These are phyloP conservation scores for Tipula unca DNA, from an alignment of 2,888 invertebrate genomes.

Conservation along the genomic window DNA sequence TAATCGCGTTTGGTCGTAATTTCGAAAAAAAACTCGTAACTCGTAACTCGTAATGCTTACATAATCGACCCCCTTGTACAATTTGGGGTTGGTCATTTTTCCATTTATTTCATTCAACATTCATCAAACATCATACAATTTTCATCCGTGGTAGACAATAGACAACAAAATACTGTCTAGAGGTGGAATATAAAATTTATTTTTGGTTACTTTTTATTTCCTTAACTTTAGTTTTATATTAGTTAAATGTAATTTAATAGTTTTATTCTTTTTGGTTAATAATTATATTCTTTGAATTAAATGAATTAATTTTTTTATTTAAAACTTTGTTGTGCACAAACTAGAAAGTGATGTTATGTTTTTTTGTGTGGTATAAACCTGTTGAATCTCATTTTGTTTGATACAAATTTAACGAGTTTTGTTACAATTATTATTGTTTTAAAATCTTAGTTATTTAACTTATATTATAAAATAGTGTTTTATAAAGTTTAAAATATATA, in stretches of 20 bases:
- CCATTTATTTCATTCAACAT: too few species aligned
- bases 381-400: not conserved
- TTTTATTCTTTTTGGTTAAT: not conserved
- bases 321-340: not conserved
- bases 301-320: not conserved
- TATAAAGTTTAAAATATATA: not conserved
- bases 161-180: not conserved
- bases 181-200: not conserved
- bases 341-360: not conserved
- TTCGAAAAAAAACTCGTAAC: too few species aligned
- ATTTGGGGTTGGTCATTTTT: slow-evolving; percentile 2
- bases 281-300: not conserved
- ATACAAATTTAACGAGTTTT: not conserved
- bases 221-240: not conserved
- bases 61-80: too few species aligned
- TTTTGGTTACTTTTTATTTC: not conserved
- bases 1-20: too few species aligned
- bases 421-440: not conserved
- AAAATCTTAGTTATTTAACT: not conserved
- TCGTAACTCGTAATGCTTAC: too few species aligned
- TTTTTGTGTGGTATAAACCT: not conserved
- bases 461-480: not conserved
- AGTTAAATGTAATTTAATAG: not conserved
- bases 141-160: not conserved
- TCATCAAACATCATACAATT: not conserved